These are phyloP conservation scores for Melinaea marsaeus DNA, from an alignment of 2,888 invertebrate species.

Conservation along the genomic window DNA sequence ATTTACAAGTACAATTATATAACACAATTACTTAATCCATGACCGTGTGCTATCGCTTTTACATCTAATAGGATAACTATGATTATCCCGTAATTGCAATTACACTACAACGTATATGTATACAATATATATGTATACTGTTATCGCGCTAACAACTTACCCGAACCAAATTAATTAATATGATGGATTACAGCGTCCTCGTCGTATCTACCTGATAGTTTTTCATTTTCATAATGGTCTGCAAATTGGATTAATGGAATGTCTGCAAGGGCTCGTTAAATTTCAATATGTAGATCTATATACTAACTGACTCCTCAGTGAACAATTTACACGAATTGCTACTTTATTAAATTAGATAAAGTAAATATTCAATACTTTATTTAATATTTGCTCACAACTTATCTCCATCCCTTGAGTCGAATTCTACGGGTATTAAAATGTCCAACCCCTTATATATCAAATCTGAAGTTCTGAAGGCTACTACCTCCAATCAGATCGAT, in stretches of 20 bases:
- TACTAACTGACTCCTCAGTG: conserved; percentile 13
- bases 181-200: conserved; percentile 33
- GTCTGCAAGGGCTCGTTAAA: conserved; percentile 31
- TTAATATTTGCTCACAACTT: not conserved
- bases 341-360: conserved; percentile 19
- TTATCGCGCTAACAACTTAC: conserved; percentile 28
- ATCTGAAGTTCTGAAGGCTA: too few relatives aligned
- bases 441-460: not conserved
- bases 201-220: conserved; percentile 27
- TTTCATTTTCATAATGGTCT: conserved; percentile 35
- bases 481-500: too few relatives aligned
- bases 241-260: conserved; percentile 34
- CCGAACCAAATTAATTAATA: conserved; percentile 33
- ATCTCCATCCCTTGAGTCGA: not conserved
- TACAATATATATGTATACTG: conserved; percentile 20
- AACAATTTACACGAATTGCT: conserved; percentile 25
- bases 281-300: conserved; percentile 25
- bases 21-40: not conserved
- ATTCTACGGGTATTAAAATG: not conserved
- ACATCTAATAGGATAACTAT: not conserved
- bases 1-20: too few relatives aligned
- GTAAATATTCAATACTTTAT: conserved; percentile 3
- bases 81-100: conserved; percentile 1
- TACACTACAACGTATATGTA: not conserved
- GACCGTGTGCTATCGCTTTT: not conserved